phyloP scores from a whole-genome alignment of 2,888 invertebrate genomes.

The Trichopria drosophilae region DNA sequence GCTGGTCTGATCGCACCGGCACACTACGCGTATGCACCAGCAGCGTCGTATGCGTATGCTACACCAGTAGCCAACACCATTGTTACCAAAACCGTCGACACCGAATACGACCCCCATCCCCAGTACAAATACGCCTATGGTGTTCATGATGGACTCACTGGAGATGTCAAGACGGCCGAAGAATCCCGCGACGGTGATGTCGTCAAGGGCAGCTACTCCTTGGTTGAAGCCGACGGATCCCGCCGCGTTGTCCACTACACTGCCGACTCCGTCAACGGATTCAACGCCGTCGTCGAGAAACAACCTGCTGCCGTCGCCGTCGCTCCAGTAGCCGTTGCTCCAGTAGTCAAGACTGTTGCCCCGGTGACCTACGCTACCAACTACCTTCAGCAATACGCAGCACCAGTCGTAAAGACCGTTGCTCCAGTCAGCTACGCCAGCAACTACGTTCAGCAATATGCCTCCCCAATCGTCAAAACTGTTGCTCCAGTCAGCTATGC shows the following conservation, averaged over 20 bases:
- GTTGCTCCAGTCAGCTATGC: too few species aligned
- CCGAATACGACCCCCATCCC: constrained; percentile 51
- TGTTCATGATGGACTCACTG: constrained; percentile 49
- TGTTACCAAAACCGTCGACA: constrained; percentile 47
- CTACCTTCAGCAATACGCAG: too few species aligned
- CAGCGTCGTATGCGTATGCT: constrained; percentile 39
- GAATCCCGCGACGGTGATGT: constrained; percentile 52
- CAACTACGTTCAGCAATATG: too few species aligned
- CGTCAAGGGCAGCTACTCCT: constrained; percentile 57
- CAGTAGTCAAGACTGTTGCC: too few species aligned
- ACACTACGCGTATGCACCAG: constrained; percentile 6
- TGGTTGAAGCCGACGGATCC: constrained; percentile 60
- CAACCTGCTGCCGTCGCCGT: constrained; percentile 31
- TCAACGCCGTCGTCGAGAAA: constrained; percentile 54
- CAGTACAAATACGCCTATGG: constrained; percentile 55
- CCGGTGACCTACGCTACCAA: too few species aligned
- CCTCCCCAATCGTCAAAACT: too few species aligned
- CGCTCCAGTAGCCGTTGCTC: too few species aligned
- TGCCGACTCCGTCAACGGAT: constrained; percentile 52
- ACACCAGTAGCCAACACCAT: constrained; percentile 45
- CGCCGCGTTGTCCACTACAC: constrained; percentile 52
- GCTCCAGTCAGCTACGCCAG: too few species aligned
- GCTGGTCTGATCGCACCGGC: constrained; percentile 9
- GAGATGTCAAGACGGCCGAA: constrained; percentile 51
- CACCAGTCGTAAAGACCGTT: too few species aligned